Evolutionary conservation across 1,140 invertebrate species (phyloP), one percentile per base, ranked within the genome.

Genomic region (Neodiprion pinetum): DNA sequence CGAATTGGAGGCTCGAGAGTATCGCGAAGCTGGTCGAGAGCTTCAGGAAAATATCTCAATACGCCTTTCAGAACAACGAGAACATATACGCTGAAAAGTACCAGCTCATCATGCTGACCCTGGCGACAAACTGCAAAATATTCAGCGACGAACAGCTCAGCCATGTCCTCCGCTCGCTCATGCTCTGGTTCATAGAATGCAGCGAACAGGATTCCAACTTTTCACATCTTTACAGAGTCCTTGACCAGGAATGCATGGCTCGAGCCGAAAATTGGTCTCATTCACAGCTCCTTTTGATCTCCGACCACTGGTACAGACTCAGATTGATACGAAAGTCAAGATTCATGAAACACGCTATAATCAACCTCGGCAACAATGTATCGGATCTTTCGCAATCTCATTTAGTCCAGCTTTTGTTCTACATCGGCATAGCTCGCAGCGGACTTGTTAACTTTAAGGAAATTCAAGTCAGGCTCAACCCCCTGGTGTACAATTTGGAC

Each of bases 211-310:
- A 77, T 0, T 81, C 76, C 21, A 90, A 90, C 79, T 90, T 84
- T 79, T 84, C 89, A 76, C 88, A 90, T 75, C 76, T 91, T 5
- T 91, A 90, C 90, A 90, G 87, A 65, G 88, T 86, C 17, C 75
- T 92, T 71, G 90, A 92, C 77, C 88, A 89, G 72, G 85, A 89
- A 48, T 90, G 90, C 72, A 83, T 85, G 53, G 84, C 81, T 50
- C 85, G 88, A 74, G 76, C 88, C 2, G 70, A 80, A 0, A 73
- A 79, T 12, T 91, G 89, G 89, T 74, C 82, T 49, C 78, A 75
- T 1, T 75, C 87, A 4, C 87, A 85, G 74, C 72, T 88, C 48
- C 82, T 91, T 66, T 74, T 85, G 40, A 82, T 89, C 23, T 86
- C 85, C 70, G 88, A 91, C 79, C 80, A 86, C 23, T 90, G 89